Evolutionary conservation across 2,888 invertebrate species (phyloP).

Genomic region (Harpagoxenus sublaevis): DNA sequence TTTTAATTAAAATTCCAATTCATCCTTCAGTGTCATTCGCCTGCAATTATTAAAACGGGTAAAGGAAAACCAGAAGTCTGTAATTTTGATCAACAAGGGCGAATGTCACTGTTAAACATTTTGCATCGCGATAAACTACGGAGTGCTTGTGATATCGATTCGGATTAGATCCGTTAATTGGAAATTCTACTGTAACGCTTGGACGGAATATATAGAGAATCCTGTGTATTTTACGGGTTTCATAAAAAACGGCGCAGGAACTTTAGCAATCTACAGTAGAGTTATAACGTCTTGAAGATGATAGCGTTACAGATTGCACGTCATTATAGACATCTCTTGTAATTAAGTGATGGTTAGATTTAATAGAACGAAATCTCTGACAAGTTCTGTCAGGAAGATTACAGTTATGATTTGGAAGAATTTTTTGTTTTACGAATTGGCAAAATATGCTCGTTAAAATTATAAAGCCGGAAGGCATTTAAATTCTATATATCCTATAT

Average conservation of each 20-base stretch:
- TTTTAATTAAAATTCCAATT: conserved; percentile 31
- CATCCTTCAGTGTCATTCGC: conserved; percentile 6
- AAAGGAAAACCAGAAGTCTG: not conserved
- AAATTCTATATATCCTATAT: not conserved
- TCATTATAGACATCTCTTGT: not conserved
- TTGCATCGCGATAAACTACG: not conserved
- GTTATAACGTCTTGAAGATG: conserved; percentile 8
- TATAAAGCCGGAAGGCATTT: not conserved
- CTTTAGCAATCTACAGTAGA: conserved; percentile 10
- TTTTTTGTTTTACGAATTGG: not conserved
- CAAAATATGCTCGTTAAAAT: not conserved
- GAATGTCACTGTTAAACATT: conserved; percentile 11
- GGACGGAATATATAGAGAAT: not conserved
- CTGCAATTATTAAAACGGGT: not conserved
- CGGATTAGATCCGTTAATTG: conserved; percentile 10
- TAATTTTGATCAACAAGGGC: conserved; percentile 3
- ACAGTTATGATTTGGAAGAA: not conserved
- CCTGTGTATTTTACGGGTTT: not conserved
- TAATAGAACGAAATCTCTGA: not conserved
- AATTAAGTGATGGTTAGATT: conserved; percentile 2
- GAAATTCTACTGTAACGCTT: conserved; percentile 4
- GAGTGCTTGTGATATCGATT: conserved; percentile 17
- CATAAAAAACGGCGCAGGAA: not conserved
- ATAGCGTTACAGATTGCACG: not conserved
- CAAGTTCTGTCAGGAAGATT: not conserved